These are phyloP conservation scores for Paedocypris micromegethes DNA, from an alignment of 2,797 vertebrate genomes.

Conservation along the genomic window DNA sequence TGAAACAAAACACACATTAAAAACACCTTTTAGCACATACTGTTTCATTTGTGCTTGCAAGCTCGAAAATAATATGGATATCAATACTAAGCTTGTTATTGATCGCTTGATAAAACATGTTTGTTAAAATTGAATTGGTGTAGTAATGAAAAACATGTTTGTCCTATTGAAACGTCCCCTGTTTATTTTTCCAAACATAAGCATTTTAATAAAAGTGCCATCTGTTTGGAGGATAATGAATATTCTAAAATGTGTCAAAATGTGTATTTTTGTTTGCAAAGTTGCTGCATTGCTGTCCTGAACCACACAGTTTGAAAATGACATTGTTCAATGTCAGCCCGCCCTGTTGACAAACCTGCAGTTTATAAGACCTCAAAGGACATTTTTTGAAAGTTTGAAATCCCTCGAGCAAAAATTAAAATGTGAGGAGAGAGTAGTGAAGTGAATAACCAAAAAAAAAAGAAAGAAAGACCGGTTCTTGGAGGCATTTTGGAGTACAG, in stretches of 20 bases:
- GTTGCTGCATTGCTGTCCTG: neutral
- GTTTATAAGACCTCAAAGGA: neutral
- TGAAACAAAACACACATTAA: no score
- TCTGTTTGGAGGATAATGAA: constrained; percentile 18
- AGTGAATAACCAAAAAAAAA: constrained; percentile 5
- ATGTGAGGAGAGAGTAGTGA: constrained; percentile 5
- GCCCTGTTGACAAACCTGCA: neutral
- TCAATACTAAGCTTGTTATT: no score
- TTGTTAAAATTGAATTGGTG: no score
- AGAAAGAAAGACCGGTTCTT: neutral
- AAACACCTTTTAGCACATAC: no score
- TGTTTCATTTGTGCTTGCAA: no score
- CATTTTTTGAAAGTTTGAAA: neutral
- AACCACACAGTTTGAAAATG: constrained; percentile 8
- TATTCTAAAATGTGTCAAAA: constrained; percentile 30
- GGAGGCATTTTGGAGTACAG: constrained; percentile 28
- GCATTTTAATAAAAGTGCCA: constrained; percentile 2
- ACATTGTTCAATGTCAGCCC: constrained; percentile 17
- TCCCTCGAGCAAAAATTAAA: neutral
- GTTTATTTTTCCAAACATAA: neutral
- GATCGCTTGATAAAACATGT: no score
- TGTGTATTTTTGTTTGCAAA: constrained; percentile 9
- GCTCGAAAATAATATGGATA: no score
- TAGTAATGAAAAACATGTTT: neutral
- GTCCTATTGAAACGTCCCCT: neutral